phyloP scores from a whole-genome alignment of 2,113 vertebrate species.

The Tringa solitaria region DNA sequence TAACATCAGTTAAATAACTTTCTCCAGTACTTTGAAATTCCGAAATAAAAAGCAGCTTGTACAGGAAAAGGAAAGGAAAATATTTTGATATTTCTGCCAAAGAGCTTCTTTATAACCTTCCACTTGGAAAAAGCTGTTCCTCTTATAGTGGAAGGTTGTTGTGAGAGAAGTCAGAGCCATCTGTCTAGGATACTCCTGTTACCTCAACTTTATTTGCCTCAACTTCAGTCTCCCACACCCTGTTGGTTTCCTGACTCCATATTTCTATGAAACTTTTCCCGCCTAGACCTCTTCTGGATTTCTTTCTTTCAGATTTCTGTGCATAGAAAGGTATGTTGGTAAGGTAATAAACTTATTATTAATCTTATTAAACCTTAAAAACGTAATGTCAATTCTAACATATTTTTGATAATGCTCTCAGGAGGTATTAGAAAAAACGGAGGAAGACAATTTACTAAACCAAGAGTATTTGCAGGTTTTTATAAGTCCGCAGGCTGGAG shows the following conservation, averaged over 20 bases:
- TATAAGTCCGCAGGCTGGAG: background rate
- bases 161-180: background rate
- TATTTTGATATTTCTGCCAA: background rate
- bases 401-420: background rate
- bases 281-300: background rate
- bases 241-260: background rate
- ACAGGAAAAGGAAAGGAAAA: background rate
- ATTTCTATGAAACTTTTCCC: background rate
- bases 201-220: background rate
- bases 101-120: background rate
- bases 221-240: background rate
- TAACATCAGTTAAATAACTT: background rate
- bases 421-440: background rate
- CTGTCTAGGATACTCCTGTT: background rate
- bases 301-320: background rate
- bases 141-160: background rate
- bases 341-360: background rate
- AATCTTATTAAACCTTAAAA: too few species aligned
- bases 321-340: background rate
- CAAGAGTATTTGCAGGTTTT: background rate
- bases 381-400: background rate
- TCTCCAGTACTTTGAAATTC: background rate
- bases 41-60: background rate
- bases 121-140: background rate
- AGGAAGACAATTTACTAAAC: background rate